A percentile compares a stretch with the other conserved stretches of the same genome.
These are phyloP conservation scores for Spodoptera picta DNA, from an alignment of 2,888 invertebrate genomes.

Conservation along the genomic window DNA sequence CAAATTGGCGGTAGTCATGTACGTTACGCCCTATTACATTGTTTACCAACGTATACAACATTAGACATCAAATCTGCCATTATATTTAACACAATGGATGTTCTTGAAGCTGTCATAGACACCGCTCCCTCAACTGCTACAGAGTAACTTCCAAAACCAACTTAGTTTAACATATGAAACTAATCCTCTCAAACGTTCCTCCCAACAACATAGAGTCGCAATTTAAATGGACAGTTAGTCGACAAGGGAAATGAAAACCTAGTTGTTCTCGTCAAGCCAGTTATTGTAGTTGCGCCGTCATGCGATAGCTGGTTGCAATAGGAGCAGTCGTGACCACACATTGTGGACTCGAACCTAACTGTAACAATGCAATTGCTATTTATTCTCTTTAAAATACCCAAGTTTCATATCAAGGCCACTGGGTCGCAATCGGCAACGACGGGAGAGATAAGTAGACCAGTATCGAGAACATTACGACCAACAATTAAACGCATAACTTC, in stretches of 20 bases:
- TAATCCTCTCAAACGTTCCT: constrained; percentile 2
- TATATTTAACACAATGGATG: constrained; percentile 45
- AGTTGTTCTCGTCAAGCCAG: constrained; percentile 36
- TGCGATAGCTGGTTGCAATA: constrained; percentile 60
- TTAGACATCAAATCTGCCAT: constrained; percentile 32
- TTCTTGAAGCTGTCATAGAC: constrained; percentile 48
- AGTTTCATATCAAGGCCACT: constrained; percentile 39
- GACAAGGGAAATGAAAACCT: constrained; percentile 5
- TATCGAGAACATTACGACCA: constrained; percentile 18
- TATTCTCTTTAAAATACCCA: constrained; percentile 24
- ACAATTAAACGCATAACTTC: constrained; percentile 29
- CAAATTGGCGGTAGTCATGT: no score
- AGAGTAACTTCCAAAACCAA: constrained; percentile 25
- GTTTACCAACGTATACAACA: constrained; percentile 30
- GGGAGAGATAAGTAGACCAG: constrained; percentile 2
- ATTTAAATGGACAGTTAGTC: constrained; percentile 9
- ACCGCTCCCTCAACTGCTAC: constrained; percentile 38
- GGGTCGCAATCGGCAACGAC: constrained; percentile 10
- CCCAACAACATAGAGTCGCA: constrained; percentile 10
- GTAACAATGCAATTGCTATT: constrained; percentile 29
- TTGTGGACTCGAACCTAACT: constrained; percentile 22
- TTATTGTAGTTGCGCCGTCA: constrained; percentile 59
- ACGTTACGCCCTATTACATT: constrained; percentile 5
- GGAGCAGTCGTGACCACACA: constrained; percentile 33
- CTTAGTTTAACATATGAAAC: constrained; percentile 3